Conservation (phyloP, 2,797 vertebrate species). For the Hydrophis major region DNA sequence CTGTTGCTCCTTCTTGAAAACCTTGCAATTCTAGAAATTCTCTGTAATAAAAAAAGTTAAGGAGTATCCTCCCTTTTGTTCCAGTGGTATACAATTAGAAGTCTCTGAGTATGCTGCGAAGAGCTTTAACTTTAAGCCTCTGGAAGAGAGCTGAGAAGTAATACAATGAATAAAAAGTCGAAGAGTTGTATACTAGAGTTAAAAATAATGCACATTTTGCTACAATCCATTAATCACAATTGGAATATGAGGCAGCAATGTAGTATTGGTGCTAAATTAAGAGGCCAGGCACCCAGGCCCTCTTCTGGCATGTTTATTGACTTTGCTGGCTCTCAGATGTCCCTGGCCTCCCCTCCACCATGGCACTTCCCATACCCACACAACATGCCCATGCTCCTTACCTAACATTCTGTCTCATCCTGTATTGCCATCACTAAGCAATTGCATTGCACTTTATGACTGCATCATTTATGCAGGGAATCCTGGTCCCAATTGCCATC, state of each 20-base stretch:
- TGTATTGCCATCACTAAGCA: not conserved
- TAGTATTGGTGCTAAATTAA: not conserved
- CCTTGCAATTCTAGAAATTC: not conserved
- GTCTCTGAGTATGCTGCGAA: not conserved
- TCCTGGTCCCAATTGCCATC: not conserved
- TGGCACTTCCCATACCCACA: not conserved
- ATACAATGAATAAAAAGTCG: not conserved
- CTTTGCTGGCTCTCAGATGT: not conserved
- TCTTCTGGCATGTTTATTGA: not conserved
- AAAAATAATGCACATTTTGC: not conserved
- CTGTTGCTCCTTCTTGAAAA: not conserved
- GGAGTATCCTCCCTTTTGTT: not conserved
- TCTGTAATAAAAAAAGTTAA: not conserved
- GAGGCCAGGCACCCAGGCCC: not conserved
- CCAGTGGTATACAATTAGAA: not conserved
- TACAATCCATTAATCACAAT: not conserved
- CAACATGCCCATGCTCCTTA: not conserved
- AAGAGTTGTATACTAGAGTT: not conserved
- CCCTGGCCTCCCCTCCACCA: not conserved
- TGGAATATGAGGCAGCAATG: not conserved
- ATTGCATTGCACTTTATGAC: not conserved
- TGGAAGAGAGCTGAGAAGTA: not conserved
- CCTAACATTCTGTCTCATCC: not conserved
- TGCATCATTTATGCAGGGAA: not conserved
- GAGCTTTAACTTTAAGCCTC: not conserved